Evolutionary conservation across 2,797 vertebrate species (phyloP), one percentile per base, ranked within the genome.

Genomic region (Melanotaenia nigrans): DNA sequence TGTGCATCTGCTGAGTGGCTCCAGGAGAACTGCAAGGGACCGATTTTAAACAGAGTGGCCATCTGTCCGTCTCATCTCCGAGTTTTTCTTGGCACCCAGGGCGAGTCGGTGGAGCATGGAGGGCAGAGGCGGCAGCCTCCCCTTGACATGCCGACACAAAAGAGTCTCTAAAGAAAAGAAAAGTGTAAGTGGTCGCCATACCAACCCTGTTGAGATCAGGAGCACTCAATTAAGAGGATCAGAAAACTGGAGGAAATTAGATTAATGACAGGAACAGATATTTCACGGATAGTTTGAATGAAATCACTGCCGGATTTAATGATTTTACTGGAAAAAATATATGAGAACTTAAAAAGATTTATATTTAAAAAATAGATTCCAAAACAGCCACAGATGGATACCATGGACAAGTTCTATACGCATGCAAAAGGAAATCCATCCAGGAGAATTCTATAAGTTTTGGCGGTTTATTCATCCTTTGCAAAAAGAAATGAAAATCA

Each of bases 1-100:
- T 16, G 57, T 85, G 83, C 93, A 93, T 93, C 94, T 94, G 93
- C 86, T 92, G 71, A 79, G 66, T 82, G 88, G 90, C 91, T 91
- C 85, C 53, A 69, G 72, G 77, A 81, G 81, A 68, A 82, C 84
- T 70, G 69, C 18, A 73, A 76, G 79, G 70, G 77, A 89, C 81
- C 72, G 80, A 68, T 87, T 92, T 93, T 91, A 90, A 91, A 92
- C 75, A 53, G 63, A 90, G 77, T 58, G 38, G 81, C 93, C 94
- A 94, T 94, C 94, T 94, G 94, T 93, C 90, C 74, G 74, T 70
- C 70, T 85, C 83, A 76, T 87, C 87, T 90, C 80, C 57, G 80
- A 84, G 89, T 71, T 86, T 82, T 82, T 90, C 85, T 92, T 93
- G 92, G 92, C 93, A 90, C 82, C 69, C 25, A 71, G 85, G 83